Base-by-base conservation (phyloP, 2,888 invertebrate species). In the Drosophila putrida region DNA sequence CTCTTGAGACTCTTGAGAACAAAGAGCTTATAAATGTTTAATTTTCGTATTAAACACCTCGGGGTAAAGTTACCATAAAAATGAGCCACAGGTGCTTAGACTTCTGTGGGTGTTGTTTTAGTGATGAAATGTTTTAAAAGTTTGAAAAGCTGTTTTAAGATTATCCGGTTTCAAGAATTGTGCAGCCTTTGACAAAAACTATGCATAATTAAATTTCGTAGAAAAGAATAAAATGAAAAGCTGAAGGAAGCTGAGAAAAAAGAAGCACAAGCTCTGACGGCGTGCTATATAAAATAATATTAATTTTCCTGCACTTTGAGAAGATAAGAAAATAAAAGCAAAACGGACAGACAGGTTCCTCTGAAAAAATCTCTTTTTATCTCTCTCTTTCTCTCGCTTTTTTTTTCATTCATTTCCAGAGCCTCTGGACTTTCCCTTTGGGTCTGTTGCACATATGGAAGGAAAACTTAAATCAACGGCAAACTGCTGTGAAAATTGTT, bases 291-390 rank as follows among this genome's bases (percentile, higher is more conserved):
- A 55, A 55, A 35, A 35, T 44, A 55, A 46, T 57, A 28, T 46
- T 31, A 55, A 44, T 61, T 63, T 65, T 63, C 50, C 57, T 46
- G 50, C 43, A 63, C 60, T 63, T 76, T 63, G 61, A 33, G 43
- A 3, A 28, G 47, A 39, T 20, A 38, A 35, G 28, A 13, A 46
- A 49, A 15, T 20, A 33, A 47, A 20, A 43, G 36, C 8, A 33
- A 20, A 62, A 35, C 10, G 28, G 27, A 28, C 15, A 51, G 15
- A 36, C 13, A 35, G 47, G 38, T 4, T 20, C 20, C 20, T 20
- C 20, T 20, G 20, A 20, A 20, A 20, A 3, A 1, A 20, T 20
- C 20, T 20, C 20, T 20, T 20, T 20, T 20, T 20, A 20, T 20
- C 20, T 20, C 20, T 20, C 4, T n/a, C 20, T 46, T n/a, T n/a